phyloP scores from a whole-genome alignment of 2,797 vertebrate species.

The Rhynchonycteris naso region DNA sequence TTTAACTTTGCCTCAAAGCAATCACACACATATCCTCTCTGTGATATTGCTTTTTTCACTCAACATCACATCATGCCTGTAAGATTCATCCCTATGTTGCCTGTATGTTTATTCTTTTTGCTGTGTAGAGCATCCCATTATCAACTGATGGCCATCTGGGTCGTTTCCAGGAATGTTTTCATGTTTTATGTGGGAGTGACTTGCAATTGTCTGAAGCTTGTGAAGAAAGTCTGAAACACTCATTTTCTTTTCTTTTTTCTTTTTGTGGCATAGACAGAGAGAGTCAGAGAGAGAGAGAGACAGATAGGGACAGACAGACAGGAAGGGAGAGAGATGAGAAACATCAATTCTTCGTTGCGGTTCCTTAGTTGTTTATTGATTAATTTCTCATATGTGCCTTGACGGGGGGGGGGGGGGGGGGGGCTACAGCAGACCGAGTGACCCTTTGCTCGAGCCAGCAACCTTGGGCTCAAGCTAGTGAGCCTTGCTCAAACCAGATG shows the following conservation, averaged over 20 bases:
- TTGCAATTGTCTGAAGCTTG: constrained; percentile 37
- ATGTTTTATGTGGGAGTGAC: constrained; percentile 14
- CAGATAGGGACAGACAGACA: no score
- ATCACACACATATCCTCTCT: background rate
- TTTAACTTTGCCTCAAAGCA: constrained; percentile 24
- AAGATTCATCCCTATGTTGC: background rate
- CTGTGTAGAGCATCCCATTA: background rate
- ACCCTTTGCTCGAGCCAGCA: no score
- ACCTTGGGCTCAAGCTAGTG: no score
- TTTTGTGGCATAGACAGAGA: no score
- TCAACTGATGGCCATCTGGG: background rate
- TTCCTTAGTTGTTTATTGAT: no score
- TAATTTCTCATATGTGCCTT: no score
- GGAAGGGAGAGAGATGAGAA: no score
- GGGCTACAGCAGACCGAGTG: no score
- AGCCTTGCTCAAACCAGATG: no score
- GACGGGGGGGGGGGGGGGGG: no score
- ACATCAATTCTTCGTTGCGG: no score
- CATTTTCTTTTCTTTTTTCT: background rate
- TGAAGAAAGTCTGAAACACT: constrained; percentile 39
- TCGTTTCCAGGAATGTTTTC: constrained; percentile 41
- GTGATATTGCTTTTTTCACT: background rate
- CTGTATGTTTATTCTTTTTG: constrained; percentile 31
- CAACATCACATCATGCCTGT: background rate
- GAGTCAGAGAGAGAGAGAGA: no score